Evolutionary conservation across 2,113 vertebrate genomes (phyloP), one percentile per base, ranked within the genome.

Genomic region (Pitta sordida): DNA sequence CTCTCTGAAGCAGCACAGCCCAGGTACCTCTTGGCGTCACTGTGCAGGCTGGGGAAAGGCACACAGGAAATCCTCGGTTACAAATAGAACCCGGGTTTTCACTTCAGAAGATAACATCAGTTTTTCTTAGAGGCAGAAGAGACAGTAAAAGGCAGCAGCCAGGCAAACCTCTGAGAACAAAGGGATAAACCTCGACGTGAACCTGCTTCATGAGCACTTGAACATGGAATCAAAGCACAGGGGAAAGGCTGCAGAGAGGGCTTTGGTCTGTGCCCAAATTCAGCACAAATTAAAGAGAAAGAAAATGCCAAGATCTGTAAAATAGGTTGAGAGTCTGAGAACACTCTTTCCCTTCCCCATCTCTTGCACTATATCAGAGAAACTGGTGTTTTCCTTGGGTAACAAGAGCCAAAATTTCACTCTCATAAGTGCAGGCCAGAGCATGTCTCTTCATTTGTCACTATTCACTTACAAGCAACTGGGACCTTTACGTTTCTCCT

Each of bases 101-200:
- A 74, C 90, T 71, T 88, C 17, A 49, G 68, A 78, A 95, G 93
- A 95, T 93, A 96, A 92, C 78, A 90, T 92, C 90, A 44, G 63
- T 36, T 83, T 86, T 94, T 95, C 93, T 95, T 18, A 86, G 91
- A 74, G 82, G 75, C 86, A 80, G 92, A 55, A 39, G 59, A 86
- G 75, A 87, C 5, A 65, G 91, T 11, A 44, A 73, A 78, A 94
- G 43, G 67, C 88, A 84, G 86, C 86, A 95, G 89, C 26, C 81
- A 92, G 91, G 92, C 78, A 79, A 79, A 79, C 62, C 84, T 73
- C 89, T 23, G 63, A 94, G 91, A 96, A 95, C 87, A 95, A 94
- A 95, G 91, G 82, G 73, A 77, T 1, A 1, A 95, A 94, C 87
- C 59, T 86, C 8, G 1, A 63, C 0, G 2, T 74, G 90, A 94